Percentiles rank a stretch among this genome's conserved stretches.
Conservation (phyloP, 2,888 invertebrate species). For the Unio pictorum region DNA sequence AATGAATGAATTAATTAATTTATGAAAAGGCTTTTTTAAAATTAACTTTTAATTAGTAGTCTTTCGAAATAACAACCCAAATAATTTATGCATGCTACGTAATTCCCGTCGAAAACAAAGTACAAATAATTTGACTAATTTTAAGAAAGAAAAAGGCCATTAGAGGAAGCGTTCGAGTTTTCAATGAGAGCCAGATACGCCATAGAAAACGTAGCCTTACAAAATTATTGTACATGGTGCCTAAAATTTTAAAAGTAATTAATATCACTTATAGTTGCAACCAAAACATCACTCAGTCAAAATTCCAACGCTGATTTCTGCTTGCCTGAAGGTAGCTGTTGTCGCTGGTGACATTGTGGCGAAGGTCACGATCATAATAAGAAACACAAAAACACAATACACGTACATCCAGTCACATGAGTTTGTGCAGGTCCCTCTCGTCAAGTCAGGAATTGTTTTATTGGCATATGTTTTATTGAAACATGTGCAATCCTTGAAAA, state of each 20-base stretch:
- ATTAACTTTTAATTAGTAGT: not conserved
- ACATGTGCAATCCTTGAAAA: not conserved
- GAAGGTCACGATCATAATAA: slow-evolving; percentile 46
- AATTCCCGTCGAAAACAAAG: no score
- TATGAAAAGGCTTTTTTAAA: no score
- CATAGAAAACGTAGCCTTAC: no score
- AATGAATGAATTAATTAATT: no score
- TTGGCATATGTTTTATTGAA: not conserved
- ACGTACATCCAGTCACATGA: slow-evolving; percentile 39
- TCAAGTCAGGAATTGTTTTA: slow-evolving; percentile 2
- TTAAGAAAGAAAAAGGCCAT: not conserved
- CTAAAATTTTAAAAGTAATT: no score
- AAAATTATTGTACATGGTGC: no score
- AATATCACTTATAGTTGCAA: no score
- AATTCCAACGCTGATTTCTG: not conserved
- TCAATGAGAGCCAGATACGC: no score
- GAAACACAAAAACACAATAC: slow-evolving; percentile 34
- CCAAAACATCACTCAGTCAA: no score
- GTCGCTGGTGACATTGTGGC: slow-evolving; percentile 42
- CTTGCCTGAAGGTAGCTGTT: slow-evolving; percentile 42
- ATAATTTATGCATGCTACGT: no score
- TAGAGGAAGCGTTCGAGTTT: not conserved
- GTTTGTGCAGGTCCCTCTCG: slow-evolving; percentile 31
- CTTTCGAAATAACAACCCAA: not conserved
- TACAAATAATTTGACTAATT: not conserved